Evolutionary conservation across 2,797 vertebrate species (phyloP), one percentile per base, ranked within the genome.

Genomic region (Toxotes lorentzi): DNA sequence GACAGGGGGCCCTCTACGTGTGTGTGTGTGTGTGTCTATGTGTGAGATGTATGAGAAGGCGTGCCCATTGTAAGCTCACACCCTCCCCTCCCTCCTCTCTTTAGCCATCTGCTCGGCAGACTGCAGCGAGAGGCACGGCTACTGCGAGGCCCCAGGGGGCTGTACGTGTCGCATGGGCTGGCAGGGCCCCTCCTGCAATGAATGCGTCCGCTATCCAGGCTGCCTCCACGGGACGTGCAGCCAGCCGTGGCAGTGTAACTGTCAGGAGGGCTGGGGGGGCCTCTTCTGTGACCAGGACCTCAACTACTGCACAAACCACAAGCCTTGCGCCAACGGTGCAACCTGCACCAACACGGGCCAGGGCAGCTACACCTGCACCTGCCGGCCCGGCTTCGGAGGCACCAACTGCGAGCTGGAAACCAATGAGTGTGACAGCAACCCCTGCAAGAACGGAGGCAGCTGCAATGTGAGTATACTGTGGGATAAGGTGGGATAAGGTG

Each of bases 361-460:
- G 82, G 96, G 96, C 58, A 96, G 96, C 86, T 97, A 96, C 92
- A 97, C 96, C 70, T 97, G 96, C 84, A 91, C 95, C 69, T 96
- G 96, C 90, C 90, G 93, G 51, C 92, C 96, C 0, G 95, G 95
- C 24, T 96, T 95, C 34, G 95, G 94, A 4, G 95, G 95, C 9
- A 89, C 92, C 48, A 94, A 95, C 90, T 98, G 97, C 34, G 95
- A 97, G 35, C 83, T 94, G 30, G 95, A 97, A 27, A 96, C 94
- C 75, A 97, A 97, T 43, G 96, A 97, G 85, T 98, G 97, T 9
- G 96, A 97, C 75, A 97, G 96, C 88, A 97, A 97, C 90, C 97
- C 97, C 0, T 98, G 97, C 94, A 96, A 96, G 91, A 98, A 97
- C 0, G 97, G 97, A 57, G 97, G 97, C 88, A 98, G 97, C 89